Evolutionary conservation across 1,140 invertebrate species (phyloP), one percentile per base, ranked within the genome.

Genomic region (Sweltsa coloradensis): DNA sequence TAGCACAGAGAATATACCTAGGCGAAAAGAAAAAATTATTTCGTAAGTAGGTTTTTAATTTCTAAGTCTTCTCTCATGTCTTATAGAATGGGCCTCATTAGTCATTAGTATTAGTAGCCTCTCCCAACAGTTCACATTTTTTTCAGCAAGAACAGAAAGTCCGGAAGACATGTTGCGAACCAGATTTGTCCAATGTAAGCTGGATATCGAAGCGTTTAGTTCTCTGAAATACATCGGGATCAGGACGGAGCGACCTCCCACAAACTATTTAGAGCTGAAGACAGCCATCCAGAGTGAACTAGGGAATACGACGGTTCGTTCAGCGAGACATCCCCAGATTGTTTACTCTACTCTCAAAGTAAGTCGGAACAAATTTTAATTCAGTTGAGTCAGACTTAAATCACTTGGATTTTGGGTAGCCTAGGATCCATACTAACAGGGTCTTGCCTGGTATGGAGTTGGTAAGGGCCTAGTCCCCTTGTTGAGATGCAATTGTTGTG

Each of bases 171-270:
- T 81, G 41, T 53, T 89, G 26, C 65, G 73, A 45, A 63, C 69
- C 9, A 71, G 71, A 51, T 86, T 89, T 61, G 66, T 69, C 26
- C 68, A 76, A 47, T 62, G 81, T 50, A 68, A 74, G 14, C 66
- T 78, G 19, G 71, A 74, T 51, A 75, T 78, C 24, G 80, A 85
- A 45, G 78, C 81, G 5, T 87, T 86, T 56, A 81, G 76, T 59
- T 79, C 79, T 1, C 62, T 89, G 2, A 76, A 78, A 53, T 86
- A 87, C 59, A 66, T 85, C 41, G 83, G 82, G 1, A 67, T 75
- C 51, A 71, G 66, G 53, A 81, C 76, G 6, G 51, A 52, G 2
- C 62, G 60, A 26, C 66, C 61, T 6, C 47, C 60, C 5, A 82
- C 79, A 37, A 68, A 75, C 55, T 84, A 79, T 57, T 57, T 50